Percentiles rank a stretch among this genome's conserved stretches.
phyloP scores from a whole-genome alignment of 2,888 invertebrate species.

The Drosophila austrosaltans region DNA sequence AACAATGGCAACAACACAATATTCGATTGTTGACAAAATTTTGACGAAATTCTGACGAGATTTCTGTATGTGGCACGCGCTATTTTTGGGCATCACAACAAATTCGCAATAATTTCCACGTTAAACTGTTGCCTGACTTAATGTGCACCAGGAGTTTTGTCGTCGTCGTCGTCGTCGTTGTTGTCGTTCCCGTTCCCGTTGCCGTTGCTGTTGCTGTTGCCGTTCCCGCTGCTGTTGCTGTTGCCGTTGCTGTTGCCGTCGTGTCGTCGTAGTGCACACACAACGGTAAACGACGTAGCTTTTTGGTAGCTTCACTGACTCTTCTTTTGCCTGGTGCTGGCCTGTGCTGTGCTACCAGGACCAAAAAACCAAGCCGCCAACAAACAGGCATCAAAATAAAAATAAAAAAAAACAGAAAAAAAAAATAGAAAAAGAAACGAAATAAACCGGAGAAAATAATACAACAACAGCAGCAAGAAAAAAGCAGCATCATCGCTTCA shows the following conservation, averaged over 20 bases:
- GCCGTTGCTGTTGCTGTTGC: conserved; percentile 32
- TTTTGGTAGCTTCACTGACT: conserved; percentile 11
- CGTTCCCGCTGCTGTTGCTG: conserved; percentile 28
- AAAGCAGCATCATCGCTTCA: conserved; percentile 26
- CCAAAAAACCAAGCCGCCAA: conserved; percentile 9
- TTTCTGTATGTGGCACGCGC: conserved; percentile 46
- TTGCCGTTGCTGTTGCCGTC: conserved; percentile 39
- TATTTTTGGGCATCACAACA: conserved; percentile 71
- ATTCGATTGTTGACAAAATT: conserved; percentile 6
- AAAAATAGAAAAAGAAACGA: background rate
- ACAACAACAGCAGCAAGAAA: conserved; percentile 30
- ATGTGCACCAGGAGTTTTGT: conserved; percentile 80
- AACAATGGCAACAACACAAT: background rate
- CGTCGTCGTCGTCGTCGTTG: conserved; percentile 59
- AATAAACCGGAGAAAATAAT: conserved; percentile 5
- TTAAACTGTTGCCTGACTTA: conserved; percentile 81
- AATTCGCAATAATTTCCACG: conserved; percentile 83
- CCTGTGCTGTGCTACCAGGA: conserved; percentile 5
- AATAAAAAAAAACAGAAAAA: background rate
- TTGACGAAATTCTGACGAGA: conserved; percentile 17
- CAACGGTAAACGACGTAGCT: conserved; percentile 25
- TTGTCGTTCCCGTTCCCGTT: conserved; percentile 21
- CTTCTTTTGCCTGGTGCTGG: conserved; percentile 10
- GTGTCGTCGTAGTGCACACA: conserved; percentile 47
- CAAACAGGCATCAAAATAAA: conserved; percentile 5